A percentile compares a stretch with the other conserved stretches of the same genome.
Evolutionary conservation across 2,797 vertebrate genomes (phyloP).

Genomic region (Tadarida brasiliensis): DNA sequence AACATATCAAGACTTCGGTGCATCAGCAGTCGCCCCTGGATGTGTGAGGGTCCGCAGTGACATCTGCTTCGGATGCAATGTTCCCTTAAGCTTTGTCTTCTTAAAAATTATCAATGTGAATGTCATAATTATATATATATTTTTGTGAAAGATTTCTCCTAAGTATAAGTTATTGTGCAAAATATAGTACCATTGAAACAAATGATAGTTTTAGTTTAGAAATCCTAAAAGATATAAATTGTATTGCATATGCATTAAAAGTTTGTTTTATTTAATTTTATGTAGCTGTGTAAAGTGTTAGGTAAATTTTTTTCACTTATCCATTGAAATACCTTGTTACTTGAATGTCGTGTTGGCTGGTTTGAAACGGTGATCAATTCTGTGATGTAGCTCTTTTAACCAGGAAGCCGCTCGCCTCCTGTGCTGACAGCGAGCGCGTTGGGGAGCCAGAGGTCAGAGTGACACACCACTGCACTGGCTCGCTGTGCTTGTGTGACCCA

Average conservation of each 20-base stretch:
- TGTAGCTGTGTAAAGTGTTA: conserved; percentile 88
- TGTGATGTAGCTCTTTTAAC: conserved; percentile 79
- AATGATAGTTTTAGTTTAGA: conserved; percentile 90
- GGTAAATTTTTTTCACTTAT: conserved; percentile 82
- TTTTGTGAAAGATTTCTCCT: conserved; percentile 89
- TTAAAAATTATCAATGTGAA: conserved; percentile 90
- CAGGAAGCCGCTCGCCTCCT: conserved; percentile 76
- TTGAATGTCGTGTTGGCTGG: conserved; percentile 89
- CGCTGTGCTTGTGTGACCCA: conserved; percentile 52
- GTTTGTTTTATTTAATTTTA: conserved; percentile 91
- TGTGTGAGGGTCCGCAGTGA: conserved; percentile 85
- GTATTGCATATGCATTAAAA: conserved; percentile 89
- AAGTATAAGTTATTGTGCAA: conserved; percentile 92
- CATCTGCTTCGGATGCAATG: conserved; percentile 83
- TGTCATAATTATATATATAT: conserved; percentile 92
- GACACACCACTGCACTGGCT: not conserved
- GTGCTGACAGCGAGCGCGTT: conserved; percentile 27
- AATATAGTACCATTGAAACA: conserved; percentile 88
- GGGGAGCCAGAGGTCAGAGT: conserved; percentile 72
- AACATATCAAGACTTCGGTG: conserved; percentile 84
- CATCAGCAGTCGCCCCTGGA: conserved; percentile 81
- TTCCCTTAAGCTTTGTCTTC: conserved; percentile 88
- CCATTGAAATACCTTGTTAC: conserved; percentile 88
- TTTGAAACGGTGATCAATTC: conserved; percentile 81
- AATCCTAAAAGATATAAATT: conserved; percentile 88